Conservation (phyloP, 2,113 vertebrate genomes). For the Bagarius yarrelli region DNA sequence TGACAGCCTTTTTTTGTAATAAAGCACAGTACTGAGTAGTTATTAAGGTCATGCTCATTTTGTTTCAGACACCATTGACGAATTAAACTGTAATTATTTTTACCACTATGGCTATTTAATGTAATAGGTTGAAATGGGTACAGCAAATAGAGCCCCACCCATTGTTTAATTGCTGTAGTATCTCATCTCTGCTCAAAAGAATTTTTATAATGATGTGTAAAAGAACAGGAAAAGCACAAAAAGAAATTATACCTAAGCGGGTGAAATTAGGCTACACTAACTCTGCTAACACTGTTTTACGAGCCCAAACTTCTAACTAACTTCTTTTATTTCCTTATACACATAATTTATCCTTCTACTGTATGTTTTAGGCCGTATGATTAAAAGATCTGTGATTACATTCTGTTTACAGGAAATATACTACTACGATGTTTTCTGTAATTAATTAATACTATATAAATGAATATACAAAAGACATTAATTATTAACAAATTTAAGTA, state of each 20-base stretch:
- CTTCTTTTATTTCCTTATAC: slow-evolving; percentile 11
- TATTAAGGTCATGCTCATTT: slow-evolving; percentile 65
- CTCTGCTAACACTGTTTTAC: slow-evolving; percentile 53
- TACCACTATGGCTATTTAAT: slow-evolving; percentile 79
- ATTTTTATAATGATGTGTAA: slow-evolving; percentile 71
- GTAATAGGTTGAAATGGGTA: slow-evolving; percentile 80
- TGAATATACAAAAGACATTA: not conserved
- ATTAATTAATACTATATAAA: not conserved
- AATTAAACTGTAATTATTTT: slow-evolving; percentile 84
- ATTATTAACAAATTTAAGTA: too few relatives aligned
- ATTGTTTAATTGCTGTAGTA: slow-evolving; percentile 76
- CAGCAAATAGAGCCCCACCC: slow-evolving; percentile 78
- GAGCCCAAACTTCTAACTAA: slow-evolving; percentile 11
- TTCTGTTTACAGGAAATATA: not conserved
- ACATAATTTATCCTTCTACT: not conserved
- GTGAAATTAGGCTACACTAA: slow-evolving; percentile 54
- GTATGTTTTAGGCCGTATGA: not conserved
- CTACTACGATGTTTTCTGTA: not conserved
- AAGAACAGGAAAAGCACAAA: slow-evolving; percentile 69
- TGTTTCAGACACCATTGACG: slow-evolving; percentile 75
- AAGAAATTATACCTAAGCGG: slow-evolving; percentile 63
- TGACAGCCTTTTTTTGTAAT: not conserved
- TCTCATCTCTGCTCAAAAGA: slow-evolving; percentile 69
- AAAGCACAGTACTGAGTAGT: slow-evolving; percentile 10
- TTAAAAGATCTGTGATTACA: not conserved